Percentiles rank a stretch among this genome's conserved stretches.
Evolutionary conservation across 2,888 invertebrate genomes (phyloP).

Genomic region (Eledona agricola): DNA sequence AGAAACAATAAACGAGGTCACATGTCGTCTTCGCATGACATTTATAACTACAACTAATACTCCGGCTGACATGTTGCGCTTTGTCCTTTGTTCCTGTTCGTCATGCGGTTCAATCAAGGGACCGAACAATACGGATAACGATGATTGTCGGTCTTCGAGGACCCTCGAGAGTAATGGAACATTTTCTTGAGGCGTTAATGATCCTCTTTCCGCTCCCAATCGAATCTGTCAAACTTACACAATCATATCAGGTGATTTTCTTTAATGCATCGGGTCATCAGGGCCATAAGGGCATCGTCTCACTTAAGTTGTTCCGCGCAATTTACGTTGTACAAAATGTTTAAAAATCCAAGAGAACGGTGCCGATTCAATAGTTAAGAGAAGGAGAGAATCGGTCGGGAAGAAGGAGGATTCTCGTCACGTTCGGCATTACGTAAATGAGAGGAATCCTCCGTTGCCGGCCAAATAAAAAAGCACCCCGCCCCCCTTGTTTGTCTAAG

Average conservation of each 20-base stretch:
- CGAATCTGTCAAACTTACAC: slow-evolving; percentile 57
- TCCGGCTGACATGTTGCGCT: slow-evolving; percentile 56
- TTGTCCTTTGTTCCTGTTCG: slow-evolving; percentile 51
- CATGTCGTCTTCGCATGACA: slow-evolving; percentile 54
- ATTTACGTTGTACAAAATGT: too few species aligned
- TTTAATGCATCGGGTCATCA: slow-evolving; percentile 35
- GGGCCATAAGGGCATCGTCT: not conserved
- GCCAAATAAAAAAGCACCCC: slow-evolving; percentile 33
- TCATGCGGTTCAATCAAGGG: slow-evolving; percentile 56
- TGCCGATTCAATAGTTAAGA: too few species aligned
- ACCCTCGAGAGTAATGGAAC: slow-evolving; percentile 59
- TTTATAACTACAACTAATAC: slow-evolving; percentile 59
- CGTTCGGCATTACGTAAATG: slow-evolving; percentile 20
- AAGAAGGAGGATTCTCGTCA: not conserved
- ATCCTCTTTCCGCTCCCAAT: slow-evolving; percentile 53
- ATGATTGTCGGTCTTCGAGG: slow-evolving; percentile 61
- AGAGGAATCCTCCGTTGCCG: slow-evolving; percentile 8
- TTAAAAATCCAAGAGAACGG: too few species aligned
- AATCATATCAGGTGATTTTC: slow-evolving; percentile 54
- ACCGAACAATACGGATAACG: slow-evolving; percentile 61
- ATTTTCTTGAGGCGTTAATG: slow-evolving; percentile 60
- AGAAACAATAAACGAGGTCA: slow-evolving; percentile 57
- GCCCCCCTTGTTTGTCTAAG: slow-evolving; percentile 33
- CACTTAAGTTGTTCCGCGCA: slow-evolving; percentile 14
- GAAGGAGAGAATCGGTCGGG: not conserved